Conservation (phyloP, 2,888 invertebrate species). For the Epicampocera succincta region DNA sequence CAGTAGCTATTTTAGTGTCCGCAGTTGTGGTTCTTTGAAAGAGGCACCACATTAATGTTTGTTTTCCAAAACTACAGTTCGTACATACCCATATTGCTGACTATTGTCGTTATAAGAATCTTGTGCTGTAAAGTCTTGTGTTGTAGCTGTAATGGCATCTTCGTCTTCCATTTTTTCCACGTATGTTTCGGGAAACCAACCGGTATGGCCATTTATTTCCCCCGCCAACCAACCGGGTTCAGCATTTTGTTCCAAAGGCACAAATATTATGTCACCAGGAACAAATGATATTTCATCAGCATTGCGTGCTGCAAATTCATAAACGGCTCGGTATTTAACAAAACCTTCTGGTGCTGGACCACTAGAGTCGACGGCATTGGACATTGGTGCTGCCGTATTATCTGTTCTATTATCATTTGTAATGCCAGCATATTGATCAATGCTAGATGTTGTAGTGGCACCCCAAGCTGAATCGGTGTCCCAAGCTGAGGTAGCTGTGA, state of each 20-base stretch:
- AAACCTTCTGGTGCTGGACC: slow-evolving; percentile 82
- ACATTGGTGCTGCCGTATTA: slow-evolving; percentile 64
- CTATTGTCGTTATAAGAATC: slow-evolving; percentile 79
- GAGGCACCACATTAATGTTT: not conserved
- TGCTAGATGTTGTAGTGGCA: slow-evolving; percentile 72
- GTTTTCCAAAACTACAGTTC: not conserved
- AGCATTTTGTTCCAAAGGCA: slow-evolving; percentile 89
- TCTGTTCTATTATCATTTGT: slow-evolving; percentile 77
- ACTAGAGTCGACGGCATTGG: slow-evolving; percentile 73
- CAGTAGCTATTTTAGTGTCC: slow-evolving; percentile 67
- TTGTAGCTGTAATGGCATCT: slow-evolving; percentile 43
- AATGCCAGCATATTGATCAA: slow-evolving; percentile 73
- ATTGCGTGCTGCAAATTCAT: slow-evolving; percentile 95
- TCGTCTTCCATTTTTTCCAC: slow-evolving; percentile 88
- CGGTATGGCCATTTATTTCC: slow-evolving; percentile 92
- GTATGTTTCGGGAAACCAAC: slow-evolving; percentile 98
- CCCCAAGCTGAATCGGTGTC: slow-evolving; percentile 76
- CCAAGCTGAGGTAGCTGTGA: slow-evolving; percentile 83
- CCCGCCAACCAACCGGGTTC: slow-evolving; percentile 99
- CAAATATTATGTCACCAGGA: slow-evolving; percentile 95
- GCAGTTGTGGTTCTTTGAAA: slow-evolving; percentile 59
- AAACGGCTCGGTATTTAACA: slow-evolving; percentile 92
- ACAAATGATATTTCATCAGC: slow-evolving; percentile 95
- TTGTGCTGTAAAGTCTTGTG: slow-evolving; percentile 70
- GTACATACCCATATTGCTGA: slow-evolving; percentile 83